Evolutionary conservation across 92 coral and sea anemone species (phyloP).

Genomic region (Epizoanthus rinbou): DNA sequence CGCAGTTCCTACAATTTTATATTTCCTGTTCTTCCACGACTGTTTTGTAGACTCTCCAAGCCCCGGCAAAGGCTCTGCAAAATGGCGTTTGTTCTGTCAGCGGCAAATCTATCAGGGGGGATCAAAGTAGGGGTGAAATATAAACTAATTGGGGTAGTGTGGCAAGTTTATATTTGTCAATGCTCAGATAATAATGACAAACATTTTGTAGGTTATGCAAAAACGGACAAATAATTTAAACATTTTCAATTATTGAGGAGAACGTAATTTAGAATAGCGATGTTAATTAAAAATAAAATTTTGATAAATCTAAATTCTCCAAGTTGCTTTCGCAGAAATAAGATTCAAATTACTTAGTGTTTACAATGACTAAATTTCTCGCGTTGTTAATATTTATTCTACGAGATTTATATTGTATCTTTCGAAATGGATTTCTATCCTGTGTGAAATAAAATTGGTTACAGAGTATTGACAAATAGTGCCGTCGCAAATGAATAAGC

Average conservation of each 20-base stretch:
- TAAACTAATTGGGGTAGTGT: not conserved
- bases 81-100: slow-evolving; percentile 40
- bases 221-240: not conserved
- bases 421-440: not conserved
- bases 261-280: not conserved
- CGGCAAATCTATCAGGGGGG: slow-evolving; percentile 18
- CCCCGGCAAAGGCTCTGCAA: slow-evolving; percentile 18
- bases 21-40: slow-evolving; percentile 41
- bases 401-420: not conserved
- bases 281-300: not conserved
- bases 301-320: not conserved
- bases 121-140: not conserved
- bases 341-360: not conserved
- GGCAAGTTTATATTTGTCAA: no score
- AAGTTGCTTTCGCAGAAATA: not conserved
- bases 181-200: no score
- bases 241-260: slow-evolving; percentile 9
- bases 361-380: not conserved
- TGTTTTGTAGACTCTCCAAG: not conserved
- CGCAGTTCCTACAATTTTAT: slow-evolving; percentile 9
- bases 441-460: not conserved
- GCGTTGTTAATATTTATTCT: not conserved
- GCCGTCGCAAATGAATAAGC: no score
- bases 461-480: no score
- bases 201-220: no score